Evolutionary conservation across 2,797 vertebrate species (phyloP).

Genomic region (Helostoma temminkii): DNA sequence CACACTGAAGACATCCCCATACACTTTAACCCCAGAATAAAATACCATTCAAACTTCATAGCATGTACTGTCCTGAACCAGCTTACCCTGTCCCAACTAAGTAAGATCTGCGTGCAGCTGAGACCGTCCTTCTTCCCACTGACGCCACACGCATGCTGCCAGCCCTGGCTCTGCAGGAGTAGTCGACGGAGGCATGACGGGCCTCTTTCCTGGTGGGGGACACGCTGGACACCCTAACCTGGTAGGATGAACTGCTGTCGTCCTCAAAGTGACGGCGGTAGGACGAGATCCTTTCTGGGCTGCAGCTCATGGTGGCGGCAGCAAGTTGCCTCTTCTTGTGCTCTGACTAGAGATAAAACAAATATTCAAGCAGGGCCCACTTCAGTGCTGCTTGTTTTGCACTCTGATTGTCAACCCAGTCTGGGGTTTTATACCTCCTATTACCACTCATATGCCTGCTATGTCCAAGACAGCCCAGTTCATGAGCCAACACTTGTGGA

Average conservation of each 20-base stretch:
- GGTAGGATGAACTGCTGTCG: conserved; percentile 73
- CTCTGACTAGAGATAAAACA: conserved; percentile 14
- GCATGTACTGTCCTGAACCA: not conserved
- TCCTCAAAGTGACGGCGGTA: conserved; percentile 85
- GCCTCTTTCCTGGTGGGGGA: conserved; percentile 77
- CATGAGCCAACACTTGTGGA: conserved; percentile 78
- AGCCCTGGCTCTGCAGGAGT: conserved; percentile 56
- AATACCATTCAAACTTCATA: not conserved
- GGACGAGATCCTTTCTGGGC: conserved; percentile 85
- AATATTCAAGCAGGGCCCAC: conserved; percentile 6
- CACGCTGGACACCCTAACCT: conserved; percentile 84
- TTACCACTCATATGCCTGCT: conserved; percentile 17
- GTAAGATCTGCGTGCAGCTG: conserved; percentile 74
- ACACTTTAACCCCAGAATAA: not conserved
- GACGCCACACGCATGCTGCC: conserved; percentile 67
- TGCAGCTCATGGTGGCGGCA: conserved; percentile 78
- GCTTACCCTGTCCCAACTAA: conserved; percentile 76
- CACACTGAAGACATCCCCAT: conserved; percentile 50
- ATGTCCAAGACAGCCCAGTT: conserved; percentile 35
- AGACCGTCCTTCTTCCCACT: conserved; percentile 77
- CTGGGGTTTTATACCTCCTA: conserved; percentile 76
- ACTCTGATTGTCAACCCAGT: conserved; percentile 14
- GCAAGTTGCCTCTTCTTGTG: conserved; percentile 17
- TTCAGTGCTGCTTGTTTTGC: conserved; percentile 23
- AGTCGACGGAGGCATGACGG: conserved; percentile 71